phyloP scores from a whole-genome alignment of 92 coral and sea anemone species.

The Metridium senile region DNA sequence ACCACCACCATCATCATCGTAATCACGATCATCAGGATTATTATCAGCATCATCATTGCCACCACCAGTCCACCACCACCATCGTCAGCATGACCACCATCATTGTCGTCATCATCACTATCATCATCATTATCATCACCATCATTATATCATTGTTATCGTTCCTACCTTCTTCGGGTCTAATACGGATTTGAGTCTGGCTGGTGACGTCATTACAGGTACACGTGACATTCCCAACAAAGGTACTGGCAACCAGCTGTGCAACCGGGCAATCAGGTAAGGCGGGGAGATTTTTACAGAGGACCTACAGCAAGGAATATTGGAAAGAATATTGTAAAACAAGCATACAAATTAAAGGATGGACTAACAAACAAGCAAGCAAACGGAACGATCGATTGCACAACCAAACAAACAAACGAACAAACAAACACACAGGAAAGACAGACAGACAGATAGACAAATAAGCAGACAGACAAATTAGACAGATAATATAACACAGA shows the following conservation, averaged over 20 bases:
- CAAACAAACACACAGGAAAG: too few relatives aligned
- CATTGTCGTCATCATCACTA: not conserved
- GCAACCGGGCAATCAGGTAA: slow-evolving; percentile 86
- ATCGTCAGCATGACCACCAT: not conserved
- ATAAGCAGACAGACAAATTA: too few relatives aligned
- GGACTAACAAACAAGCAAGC: not conserved
- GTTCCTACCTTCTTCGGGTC: slow-evolving; percentile 69
- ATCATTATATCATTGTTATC: not conserved
- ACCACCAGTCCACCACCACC: not conserved
- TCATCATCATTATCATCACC: not conserved
- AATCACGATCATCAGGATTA: not conserved
- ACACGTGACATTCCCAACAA: slow-evolving; percentile 79
- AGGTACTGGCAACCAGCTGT: slow-evolving; percentile 58
- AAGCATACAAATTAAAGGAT: not conserved
- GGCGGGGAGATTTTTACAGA: slow-evolving; percentile 54
- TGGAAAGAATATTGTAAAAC: not conserved
- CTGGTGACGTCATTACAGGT: slow-evolving; percentile 73
- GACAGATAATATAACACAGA: too few relatives aligned
- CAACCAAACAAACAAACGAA: too few relatives aligned
- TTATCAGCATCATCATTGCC: not conserved
- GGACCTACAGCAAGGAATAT: slow-evolving; percentile 40
- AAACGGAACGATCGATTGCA: not conserved
- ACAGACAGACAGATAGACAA: too few relatives aligned
- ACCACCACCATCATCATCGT: not conserved
- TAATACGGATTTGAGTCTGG: slow-evolving; percentile 71